phyloP scores from a whole-genome alignment of 2,888 invertebrate species.

The Cheilosia pagana region DNA sequence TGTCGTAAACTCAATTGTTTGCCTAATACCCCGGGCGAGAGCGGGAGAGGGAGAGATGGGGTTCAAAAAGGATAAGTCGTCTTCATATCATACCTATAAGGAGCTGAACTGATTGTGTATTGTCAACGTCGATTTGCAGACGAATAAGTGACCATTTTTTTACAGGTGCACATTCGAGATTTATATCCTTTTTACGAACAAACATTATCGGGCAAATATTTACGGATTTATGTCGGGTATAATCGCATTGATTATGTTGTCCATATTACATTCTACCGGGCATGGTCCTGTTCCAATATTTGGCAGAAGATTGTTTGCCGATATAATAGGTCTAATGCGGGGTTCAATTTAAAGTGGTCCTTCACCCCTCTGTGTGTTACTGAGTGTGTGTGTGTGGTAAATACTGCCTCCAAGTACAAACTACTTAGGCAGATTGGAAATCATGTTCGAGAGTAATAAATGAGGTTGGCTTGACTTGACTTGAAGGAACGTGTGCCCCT shows the following conservation, averaged over 20 bases:
- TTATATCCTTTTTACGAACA: conserved; percentile 50
- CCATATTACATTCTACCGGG: conserved; percentile 46
- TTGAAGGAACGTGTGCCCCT: background rate
- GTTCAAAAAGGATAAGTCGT: conserved; percentile 17
- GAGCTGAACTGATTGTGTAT: background rate
- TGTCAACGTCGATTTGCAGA: conserved; percentile 60
- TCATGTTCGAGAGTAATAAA: conserved; percentile 66
- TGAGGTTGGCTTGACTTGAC: conserved; percentile 50
- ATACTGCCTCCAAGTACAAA: conserved; percentile 47
- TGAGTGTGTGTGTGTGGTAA: conserved; percentile 4
- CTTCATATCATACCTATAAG: background rate
- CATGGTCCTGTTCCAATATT: conserved; percentile 59
- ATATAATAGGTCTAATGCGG: conserved; percentile 64
- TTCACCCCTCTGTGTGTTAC: conserved; percentile 5
- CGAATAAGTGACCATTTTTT: conserved; percentile 60
- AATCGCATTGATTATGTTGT: conserved; percentile 74
- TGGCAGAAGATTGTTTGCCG: conserved; percentile 62
- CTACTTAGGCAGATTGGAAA: conserved; percentile 68
- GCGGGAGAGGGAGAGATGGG: conserved; percentile 16
- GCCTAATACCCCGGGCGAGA: conserved; percentile 9
- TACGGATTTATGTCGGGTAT: conserved; percentile 61
- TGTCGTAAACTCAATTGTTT: conserved; percentile 61
- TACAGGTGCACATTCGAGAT: conserved; percentile 33
- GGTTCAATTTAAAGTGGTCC: conserved; percentile 56
- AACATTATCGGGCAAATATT: conserved; percentile 57